These are phyloP conservation scores for Varecia variegata DNA, from an alignment of 2,797 vertebrate genomes.

Conservation along the genomic window DNA sequence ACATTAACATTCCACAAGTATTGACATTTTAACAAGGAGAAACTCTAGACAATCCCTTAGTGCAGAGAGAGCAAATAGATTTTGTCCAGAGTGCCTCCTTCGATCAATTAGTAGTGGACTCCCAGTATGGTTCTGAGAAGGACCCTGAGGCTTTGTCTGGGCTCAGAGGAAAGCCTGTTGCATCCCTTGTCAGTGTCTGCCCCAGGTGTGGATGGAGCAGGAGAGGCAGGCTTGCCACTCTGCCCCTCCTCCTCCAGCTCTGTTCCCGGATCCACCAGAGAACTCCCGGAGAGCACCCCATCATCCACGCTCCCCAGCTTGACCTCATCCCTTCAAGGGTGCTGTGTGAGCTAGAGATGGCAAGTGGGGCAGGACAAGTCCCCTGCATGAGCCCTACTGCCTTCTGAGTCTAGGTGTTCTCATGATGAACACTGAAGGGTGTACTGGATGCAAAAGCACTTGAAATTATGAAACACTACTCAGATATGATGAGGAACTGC, in stretches of 20 bases:
- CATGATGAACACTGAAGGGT: background rate
- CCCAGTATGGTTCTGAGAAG: background rate
- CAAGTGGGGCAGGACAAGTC: background rate
- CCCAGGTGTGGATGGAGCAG: background rate
- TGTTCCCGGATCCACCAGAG: background rate
- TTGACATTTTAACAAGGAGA: slow-evolving; percentile 40
- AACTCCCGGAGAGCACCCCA: background rate
- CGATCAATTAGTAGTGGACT: background rate
- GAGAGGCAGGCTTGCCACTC: background rate
- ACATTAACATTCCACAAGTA: slow-evolving; percentile 22
- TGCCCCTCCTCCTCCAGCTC: background rate
- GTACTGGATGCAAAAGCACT: background rate
- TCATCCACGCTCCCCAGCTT: background rate
- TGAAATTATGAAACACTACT: background rate
- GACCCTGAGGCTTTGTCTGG: background rate
- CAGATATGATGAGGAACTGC: background rate
- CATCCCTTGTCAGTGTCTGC: background rate
- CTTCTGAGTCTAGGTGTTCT: background rate
- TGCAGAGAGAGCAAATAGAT: background rate
- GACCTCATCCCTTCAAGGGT: background rate
- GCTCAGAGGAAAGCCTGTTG: background rate
- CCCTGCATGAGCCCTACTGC: background rate
- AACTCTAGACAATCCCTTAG: background rate
- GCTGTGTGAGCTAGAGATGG: background rate
- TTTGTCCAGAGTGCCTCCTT: background rate